phyloP scores from a whole-genome alignment of 92 coral and sea anemone species.

The Metridium senile region DNA sequence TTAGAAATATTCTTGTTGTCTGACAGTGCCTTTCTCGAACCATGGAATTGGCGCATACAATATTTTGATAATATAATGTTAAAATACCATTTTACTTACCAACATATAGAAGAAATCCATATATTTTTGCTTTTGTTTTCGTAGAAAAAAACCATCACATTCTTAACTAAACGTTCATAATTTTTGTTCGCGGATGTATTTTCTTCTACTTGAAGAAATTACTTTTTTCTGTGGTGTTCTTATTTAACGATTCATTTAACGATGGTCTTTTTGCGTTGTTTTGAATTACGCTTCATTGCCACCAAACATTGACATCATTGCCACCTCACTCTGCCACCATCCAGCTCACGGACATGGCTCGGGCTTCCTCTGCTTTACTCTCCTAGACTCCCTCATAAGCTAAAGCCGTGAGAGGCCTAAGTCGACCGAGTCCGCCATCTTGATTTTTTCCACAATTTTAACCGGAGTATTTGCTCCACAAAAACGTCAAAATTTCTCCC shows the following conservation, averaged over 20 bases:
- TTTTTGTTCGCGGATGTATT: background rate
- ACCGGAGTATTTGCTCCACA: background rate
- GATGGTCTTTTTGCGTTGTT: background rate
- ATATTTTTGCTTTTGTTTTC: too few relatives aligned
- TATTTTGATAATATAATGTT: background rate
- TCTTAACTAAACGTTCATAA: too few relatives aligned
- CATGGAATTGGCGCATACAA: too few relatives aligned
- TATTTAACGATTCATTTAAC: background rate
- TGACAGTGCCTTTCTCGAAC: too few relatives aligned
- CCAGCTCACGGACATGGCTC: background rate
- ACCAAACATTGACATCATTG: conserved; percentile 5
- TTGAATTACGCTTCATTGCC: background rate
- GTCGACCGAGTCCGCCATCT: conserved; percentile 2
- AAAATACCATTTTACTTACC: background rate
- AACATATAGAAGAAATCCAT: background rate
- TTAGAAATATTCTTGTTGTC: too few relatives aligned
- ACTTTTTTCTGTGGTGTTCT: background rate
- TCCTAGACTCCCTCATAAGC: background rate
- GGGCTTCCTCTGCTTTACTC: conserved; percentile 7
- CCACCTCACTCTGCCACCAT: conserved; percentile 14
- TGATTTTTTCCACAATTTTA: background rate
- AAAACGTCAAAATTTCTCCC: conserved; percentile 9
- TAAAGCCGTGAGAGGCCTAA: background rate
- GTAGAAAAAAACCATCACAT: too few relatives aligned
- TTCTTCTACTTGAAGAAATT: background rate